Evolutionary conservation across 2,797 vertebrate species (phyloP).

Genomic region (Melanogrammus aeglefinus): DNA sequence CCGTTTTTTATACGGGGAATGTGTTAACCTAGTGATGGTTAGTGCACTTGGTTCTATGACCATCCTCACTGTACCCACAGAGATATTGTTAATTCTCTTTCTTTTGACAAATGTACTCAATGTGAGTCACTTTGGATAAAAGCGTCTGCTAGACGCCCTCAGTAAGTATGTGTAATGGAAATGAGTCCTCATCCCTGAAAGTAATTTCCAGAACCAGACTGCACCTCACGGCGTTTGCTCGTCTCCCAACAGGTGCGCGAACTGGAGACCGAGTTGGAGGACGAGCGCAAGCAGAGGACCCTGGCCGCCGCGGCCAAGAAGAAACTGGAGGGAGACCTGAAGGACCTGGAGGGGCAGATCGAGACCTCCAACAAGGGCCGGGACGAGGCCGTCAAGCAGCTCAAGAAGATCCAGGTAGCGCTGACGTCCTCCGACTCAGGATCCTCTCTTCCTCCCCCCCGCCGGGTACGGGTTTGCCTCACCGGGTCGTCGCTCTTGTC

Average conservation of each 20-base stretch:
- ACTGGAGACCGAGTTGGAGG: slow-evolving; percentile 92
- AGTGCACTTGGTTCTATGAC: no score
- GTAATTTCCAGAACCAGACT: not conserved
- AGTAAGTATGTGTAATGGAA: no score
- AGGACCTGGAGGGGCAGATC: slow-evolving; percentile 91
- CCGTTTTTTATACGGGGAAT: no score
- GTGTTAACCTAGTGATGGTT: no score
- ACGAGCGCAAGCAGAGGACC: slow-evolving; percentile 89
- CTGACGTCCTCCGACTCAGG: not conserved
- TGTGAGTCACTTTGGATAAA: no score
- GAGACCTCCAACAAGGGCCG: slow-evolving; percentile 86
- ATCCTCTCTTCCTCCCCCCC: not conserved
- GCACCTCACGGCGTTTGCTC: not conserved
- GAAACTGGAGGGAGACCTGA: slow-evolving; percentile 93
- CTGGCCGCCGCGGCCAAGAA: slow-evolving; percentile 85
- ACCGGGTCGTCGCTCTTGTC: not conserved
- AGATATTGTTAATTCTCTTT: no score
- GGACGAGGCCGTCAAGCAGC: slow-evolving; percentile 95
- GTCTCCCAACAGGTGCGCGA: slow-evolving; percentile 82
- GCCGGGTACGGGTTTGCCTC: not conserved
- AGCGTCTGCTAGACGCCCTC: no score
- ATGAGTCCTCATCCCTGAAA: not conserved
- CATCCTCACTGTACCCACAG: no score
- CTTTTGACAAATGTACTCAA: no score
- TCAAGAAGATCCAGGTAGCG: slow-evolving; percentile 88